These are phyloP conservation scores for Dugesia japonica DNA, from an alignment of 2,888 invertebrate genomes.

Conservation along the genomic window DNA sequence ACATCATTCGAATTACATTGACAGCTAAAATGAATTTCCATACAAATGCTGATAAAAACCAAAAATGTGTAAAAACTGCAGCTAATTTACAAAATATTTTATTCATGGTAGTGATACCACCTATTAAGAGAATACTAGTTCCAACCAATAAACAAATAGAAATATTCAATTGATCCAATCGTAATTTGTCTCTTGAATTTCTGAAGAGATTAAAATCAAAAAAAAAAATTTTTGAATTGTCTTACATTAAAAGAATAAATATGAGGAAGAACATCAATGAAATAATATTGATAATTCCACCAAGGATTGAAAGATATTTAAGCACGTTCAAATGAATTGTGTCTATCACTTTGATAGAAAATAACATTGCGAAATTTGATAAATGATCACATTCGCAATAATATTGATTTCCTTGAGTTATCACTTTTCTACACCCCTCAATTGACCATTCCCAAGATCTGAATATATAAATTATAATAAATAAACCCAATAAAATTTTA, in stretches of 20 bases:
- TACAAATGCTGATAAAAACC: not conserved
- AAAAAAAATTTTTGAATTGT: not conserved
- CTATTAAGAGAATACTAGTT: not conserved
- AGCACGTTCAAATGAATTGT: not conserved
- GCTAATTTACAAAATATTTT: not conserved
- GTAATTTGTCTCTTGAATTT: not conserved
- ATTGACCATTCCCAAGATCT: not conserved
- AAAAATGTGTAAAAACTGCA: not conserved
- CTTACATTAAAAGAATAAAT: not conserved
- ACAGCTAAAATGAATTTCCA: not conserved
- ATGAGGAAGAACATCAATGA: not conserved
- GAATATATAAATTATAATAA: not conserved
- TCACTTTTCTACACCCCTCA: not conserved
- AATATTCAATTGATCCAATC: not conserved
- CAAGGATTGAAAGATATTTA: not conserved
- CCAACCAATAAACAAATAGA: not conserved
- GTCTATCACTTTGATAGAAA: not conserved
- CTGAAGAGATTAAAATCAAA: not conserved
- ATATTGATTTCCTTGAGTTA: not conserved
- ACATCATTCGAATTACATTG: constrained; percentile 1
- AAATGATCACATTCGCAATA: not conserved
- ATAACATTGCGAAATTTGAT: not conserved
- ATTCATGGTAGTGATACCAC: not conserved
- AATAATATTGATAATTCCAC: not conserved
- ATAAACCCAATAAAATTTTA: too few relatives aligned